Evolutionary conservation across 2,113 vertebrate species (phyloP).

Genomic region (Xenopus laevis): DNA sequence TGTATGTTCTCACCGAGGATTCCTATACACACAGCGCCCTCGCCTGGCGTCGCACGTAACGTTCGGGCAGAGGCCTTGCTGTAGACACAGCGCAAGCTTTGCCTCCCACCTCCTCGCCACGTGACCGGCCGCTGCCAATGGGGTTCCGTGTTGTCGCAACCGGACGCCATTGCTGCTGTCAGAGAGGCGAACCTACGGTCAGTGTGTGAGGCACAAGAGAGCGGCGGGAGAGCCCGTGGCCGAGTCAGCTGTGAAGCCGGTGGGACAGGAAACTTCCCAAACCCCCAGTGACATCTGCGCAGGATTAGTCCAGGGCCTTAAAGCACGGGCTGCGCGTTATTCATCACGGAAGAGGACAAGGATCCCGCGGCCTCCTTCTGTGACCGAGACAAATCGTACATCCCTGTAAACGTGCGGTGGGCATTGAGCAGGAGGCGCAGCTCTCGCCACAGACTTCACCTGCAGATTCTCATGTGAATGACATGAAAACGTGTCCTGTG

Average conservation of each 20-base stretch:
- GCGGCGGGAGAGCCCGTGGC: conserved; percentile 18
- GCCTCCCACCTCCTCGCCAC: conserved; percentile 9
- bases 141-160: conserved; percentile 38
- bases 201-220: conserved; percentile 33
- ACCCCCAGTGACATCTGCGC: background rate
- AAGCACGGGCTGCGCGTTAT: background rate
- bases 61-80: background rate
- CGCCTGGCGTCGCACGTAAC: conserved; percentile 16
- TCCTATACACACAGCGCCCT: conserved; percentile 40
- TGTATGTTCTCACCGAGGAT: background rate
- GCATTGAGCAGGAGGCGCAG: background rate
- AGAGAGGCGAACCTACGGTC: conserved; percentile 42
- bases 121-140: conserved; percentile 13
- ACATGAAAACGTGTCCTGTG: background rate
- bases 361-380: conserved; percentile 34
- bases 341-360: conserved; percentile 5
- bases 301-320: background rate
- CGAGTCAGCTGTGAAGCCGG: background rate
- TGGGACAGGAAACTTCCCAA: too few species aligned
- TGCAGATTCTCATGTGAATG: background rate
- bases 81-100: background rate
- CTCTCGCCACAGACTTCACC: too few species aligned
- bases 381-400: conserved; percentile 13
- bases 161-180: conserved; percentile 45
- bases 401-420: background rate